These are phyloP conservation scores for Gymnopithys bicolor DNA, from an alignment of 2,797 vertebrate genomes.

Conservation along the genomic window DNA sequence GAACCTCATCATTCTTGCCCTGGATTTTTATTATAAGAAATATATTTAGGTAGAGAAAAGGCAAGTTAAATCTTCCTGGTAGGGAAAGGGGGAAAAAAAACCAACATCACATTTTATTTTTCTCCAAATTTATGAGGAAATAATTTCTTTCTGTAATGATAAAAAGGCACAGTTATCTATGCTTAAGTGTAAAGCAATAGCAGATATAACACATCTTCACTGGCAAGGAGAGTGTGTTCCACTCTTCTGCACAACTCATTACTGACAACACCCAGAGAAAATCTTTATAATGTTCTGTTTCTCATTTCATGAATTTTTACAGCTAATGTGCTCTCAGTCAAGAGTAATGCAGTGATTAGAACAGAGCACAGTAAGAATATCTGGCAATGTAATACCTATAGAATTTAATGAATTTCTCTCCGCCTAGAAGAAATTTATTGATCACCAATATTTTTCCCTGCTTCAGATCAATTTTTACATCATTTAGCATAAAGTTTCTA, in stretches of 20 bases:
- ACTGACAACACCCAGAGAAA: constrained; percentile 74
- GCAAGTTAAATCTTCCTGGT: not conserved
- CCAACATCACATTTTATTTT: not conserved
- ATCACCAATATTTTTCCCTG: constrained; percentile 65
- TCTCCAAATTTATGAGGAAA: constrained; percentile 49
- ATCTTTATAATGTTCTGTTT: constrained; percentile 74
- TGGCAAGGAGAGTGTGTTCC: constrained; percentile 58
- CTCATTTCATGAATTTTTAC: constrained; percentile 79
- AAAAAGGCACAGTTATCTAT: constrained; percentile 45
- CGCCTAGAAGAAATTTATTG: constrained; percentile 73
- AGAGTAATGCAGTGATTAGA: constrained; percentile 76
- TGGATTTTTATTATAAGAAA: not conserved
- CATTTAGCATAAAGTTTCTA: constrained; percentile 69
- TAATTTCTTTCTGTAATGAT: constrained; percentile 51
- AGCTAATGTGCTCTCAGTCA: constrained; percentile 76
- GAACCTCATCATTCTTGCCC: not conserved
- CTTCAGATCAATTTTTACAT: constrained; percentile 72
- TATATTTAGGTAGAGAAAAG: not conserved
- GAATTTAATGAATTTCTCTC: constrained; percentile 75
- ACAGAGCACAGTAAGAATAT: constrained; percentile 63
- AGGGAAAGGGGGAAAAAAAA: not conserved
- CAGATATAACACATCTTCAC: constrained; percentile 63
- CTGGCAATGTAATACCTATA: constrained; percentile 58
- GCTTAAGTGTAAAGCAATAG: constrained; percentile 65
- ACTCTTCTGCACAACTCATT: constrained; percentile 75